Base-by-base conservation (phyloP, 2,888 invertebrate species). In the Athalia rosae region DNA sequence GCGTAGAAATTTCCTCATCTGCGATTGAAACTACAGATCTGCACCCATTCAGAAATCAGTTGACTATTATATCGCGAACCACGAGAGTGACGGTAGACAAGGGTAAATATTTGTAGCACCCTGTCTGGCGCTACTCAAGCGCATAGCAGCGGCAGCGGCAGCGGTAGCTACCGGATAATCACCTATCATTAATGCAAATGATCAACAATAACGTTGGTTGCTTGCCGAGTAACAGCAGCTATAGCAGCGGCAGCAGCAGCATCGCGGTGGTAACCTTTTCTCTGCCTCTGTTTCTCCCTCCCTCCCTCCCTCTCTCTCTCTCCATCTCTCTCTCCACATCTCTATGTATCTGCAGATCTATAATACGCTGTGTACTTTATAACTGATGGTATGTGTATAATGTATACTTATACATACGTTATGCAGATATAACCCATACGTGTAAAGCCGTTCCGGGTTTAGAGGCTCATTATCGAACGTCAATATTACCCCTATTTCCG, bases 181-280 rank as follows among this genome's bases (percentile, higher is more conserved):
- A 58, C 71, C 56, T 71, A 58, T 71, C 15, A 71, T 71, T 71
- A 71, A 71, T 71, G 43, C 71, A 58, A 71, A 71, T 58, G 13
- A 58, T 71, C 58, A 58, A 71, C 71, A 71, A 71, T 56, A 58
- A 67, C 15, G 9, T 6, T n/a, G 4, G 5, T 8, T 43, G 45
- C 56, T 71, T 56, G 45, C 13, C 13, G 7, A 45, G 58, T 43
- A 58, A 41, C 43, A 6, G 53, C n/a, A n/a, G 9, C 8, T n/a
- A 9, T n/a, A 41, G 61, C 53, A 53, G 53, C n/a, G 8, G 3
- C 9, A n/a, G 53, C 4, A 28, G 28, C 28, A 28, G 4, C n/a
- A 53, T 53, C 53, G n/a, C n/a, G n/a, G 3, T 8, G 53, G n/a
- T 53, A 53, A n/a, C 53, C 53, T 53, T 53, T n/a, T 53, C 53